Conservation (phyloP, 2,888 invertebrate genomes). For the Ellobium chinense region DNA sequence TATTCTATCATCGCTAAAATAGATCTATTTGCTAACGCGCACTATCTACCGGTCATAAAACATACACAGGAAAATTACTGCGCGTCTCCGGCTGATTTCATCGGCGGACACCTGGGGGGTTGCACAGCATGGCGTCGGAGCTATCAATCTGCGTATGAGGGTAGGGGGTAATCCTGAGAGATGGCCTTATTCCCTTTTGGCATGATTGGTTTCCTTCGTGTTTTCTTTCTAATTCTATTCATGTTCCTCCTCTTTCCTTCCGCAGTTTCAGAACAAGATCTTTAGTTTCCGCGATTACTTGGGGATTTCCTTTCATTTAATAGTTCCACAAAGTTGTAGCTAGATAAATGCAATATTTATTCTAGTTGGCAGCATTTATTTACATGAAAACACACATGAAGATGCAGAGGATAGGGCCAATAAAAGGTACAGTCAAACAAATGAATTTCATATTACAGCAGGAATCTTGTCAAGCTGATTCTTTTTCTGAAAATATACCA, state of each 20-base stretch:
- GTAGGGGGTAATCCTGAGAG: neutral
- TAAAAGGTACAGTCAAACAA: too few species aligned
- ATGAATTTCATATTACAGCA: too few species aligned
- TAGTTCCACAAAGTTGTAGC: too few species aligned
- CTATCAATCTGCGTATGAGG: slow-evolving; percentile 15
- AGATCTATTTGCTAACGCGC: slow-evolving; percentile 39
- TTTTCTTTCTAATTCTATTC: too few species aligned
- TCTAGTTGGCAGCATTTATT: too few species aligned
- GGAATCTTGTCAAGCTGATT: too few species aligned
- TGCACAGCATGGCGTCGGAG: slow-evolving; percentile 12
- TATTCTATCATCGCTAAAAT: slow-evolving; percentile 32
- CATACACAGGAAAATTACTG: slow-evolving; percentile 26
- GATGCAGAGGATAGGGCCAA: too few species aligned
- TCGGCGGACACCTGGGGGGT: slow-evolving; percentile 8
- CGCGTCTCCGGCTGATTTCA: slow-evolving; percentile 26
- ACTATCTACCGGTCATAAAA: slow-evolving; percentile 23
- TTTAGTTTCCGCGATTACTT: neutral
- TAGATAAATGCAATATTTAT: too few species aligned
- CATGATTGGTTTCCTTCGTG: too few species aligned
- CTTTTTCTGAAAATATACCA: too few species aligned
- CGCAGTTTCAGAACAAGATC: neutral
- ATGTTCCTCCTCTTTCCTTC: neutral
- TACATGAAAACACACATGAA: too few species aligned
- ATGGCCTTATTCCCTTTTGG: too few species aligned
- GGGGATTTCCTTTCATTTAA: neutral